Percentiles rank a stretch among this genome's conserved stretches.
phyloP scores from a whole-genome alignment of 2,797 vertebrate species.

The Lacerta bilineata region DNA sequence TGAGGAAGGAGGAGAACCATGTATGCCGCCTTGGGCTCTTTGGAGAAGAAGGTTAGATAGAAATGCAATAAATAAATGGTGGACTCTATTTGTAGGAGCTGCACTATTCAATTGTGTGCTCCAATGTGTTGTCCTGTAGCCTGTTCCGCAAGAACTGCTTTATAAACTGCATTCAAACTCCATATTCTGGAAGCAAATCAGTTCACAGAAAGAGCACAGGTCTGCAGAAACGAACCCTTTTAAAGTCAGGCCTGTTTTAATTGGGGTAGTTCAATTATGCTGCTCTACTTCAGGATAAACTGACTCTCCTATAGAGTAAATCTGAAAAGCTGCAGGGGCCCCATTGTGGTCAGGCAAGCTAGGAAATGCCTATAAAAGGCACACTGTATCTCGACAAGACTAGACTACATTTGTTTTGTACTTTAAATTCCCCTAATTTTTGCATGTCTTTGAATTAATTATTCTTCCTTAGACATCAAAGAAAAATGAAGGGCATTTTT shows the following conservation, averaged over 20 bases:
- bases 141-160: conserved; percentile 21
- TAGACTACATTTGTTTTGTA: conserved; percentile 60
- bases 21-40: too few relatives aligned
- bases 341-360: conserved; percentile 50
- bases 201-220: neutral
- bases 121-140: neutral
- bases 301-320: conserved; percentile 62
- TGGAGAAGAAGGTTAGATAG: too few relatives aligned
- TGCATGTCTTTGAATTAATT: conserved; percentile 65
- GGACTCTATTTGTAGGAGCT: neutral
- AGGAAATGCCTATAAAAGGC: conserved; percentile 43
- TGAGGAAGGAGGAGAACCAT: too few relatives aligned
- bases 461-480: conserved; percentile 66
- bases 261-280: conserved; percentile 64
- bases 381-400: conserved; percentile 57
- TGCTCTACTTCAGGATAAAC: conserved; percentile 53
- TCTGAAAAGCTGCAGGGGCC: conserved; percentile 50
- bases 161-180: conserved; percentile 39
- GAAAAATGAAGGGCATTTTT: conserved; percentile 52
- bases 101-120: conserved; percentile 9
- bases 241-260: conserved; percentile 57
- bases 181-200: conserved; percentile 5
- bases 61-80: neutral
- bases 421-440: conserved; percentile 76
- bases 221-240: conserved; percentile 50